Percentiles rank a stretch among this genome's conserved stretches.
phyloP scores from a whole-genome alignment of 2,888 invertebrate genomes.

The Tachystola acroxantha region DNA sequence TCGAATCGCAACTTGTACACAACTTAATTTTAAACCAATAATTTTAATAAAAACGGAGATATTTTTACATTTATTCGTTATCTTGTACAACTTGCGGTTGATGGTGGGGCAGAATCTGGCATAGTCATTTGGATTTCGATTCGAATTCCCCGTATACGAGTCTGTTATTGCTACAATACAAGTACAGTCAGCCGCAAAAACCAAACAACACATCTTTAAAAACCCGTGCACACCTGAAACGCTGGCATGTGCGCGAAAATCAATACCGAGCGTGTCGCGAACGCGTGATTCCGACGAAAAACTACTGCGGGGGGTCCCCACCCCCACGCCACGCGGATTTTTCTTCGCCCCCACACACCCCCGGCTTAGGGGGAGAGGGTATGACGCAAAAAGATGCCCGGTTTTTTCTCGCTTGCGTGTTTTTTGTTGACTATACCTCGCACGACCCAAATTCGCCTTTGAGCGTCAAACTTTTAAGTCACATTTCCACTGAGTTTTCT shows the following conservation, averaged over 20 bases:
- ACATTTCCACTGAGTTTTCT: conserved; percentile 16
- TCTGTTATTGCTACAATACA: too few relatives aligned
- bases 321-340: conserved; percentile 50
- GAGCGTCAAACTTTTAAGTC: background rate
- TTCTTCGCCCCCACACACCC: conserved; percentile 58
- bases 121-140: too few relatives aligned
- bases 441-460: conserved; percentile 16
- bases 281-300: conserved; percentile 75
- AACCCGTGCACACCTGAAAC: conserved; percentile 51
- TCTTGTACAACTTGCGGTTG: too few relatives aligned
- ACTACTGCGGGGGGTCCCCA: conserved; percentile 56
- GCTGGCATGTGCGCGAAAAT: conserved; percentile 68
- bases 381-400: conserved; percentile 69
- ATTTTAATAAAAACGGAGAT: too few relatives aligned
- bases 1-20: too few relatives aligned
- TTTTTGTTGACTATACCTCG: conserved; percentile 57
- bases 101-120: too few relatives aligned
- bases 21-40: too few relatives aligned
- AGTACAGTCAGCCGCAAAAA: conserved; percentile 1
- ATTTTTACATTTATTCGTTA: too few relatives aligned
- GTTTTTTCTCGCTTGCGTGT: conserved; percentile 63
- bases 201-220: conserved; percentile 29
- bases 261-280: conserved; percentile 70
- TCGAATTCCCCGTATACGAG: too few relatives aligned
- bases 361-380: conserved; percentile 58